Evolutionary conservation across 2,888 invertebrate genomes (phyloP), one percentile per base, ranked within the genome.

Genomic region (Dermolepida albohirtum): DNA sequence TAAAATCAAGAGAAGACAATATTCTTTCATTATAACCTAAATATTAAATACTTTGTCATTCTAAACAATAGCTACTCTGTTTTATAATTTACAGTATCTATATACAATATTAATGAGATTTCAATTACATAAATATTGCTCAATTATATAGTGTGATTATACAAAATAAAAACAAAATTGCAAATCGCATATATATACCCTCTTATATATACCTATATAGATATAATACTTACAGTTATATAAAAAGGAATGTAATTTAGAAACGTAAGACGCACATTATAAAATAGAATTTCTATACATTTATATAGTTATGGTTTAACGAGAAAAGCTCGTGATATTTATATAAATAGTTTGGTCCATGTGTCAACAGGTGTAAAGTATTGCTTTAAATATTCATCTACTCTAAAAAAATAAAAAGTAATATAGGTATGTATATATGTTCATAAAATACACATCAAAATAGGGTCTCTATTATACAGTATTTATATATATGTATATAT

Each of bases 21-120:
- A 57, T 27, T 57, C 57, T 57, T 44, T 43, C 27, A 44, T n/a
- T 27, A 57, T 57, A 57, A 57, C 57, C 57, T 57, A 57, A n/a
- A 39, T 57, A 57, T 57, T 57, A 57, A 57, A 57, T 57, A 57
- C 43, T 57, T 57, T 43, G 43, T 57, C 43, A 57, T 43, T 40
- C 57, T 57, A 64, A 52, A 51, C 54, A 66, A 43, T 49, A 17
- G 44, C 49, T 66, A 43, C 55, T 40, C 44, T 55, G 44, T 44
- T 55, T 63, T 64, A 65, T 68, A 68, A 68, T 68, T 68, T 68
- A 68, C 68, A 68, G 41, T 64, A 68, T 64, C 67, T 67, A 68
- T 68, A 43, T 68, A 68, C 68, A 68, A 51, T 68, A 59, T 64
- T 57, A 66, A 66, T 54, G 55, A 66, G 66, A 66, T 55, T 66